Evolutionary conservation across 2,113 vertebrate species (phyloP).

Genomic region (Monopterus albus): DNA sequence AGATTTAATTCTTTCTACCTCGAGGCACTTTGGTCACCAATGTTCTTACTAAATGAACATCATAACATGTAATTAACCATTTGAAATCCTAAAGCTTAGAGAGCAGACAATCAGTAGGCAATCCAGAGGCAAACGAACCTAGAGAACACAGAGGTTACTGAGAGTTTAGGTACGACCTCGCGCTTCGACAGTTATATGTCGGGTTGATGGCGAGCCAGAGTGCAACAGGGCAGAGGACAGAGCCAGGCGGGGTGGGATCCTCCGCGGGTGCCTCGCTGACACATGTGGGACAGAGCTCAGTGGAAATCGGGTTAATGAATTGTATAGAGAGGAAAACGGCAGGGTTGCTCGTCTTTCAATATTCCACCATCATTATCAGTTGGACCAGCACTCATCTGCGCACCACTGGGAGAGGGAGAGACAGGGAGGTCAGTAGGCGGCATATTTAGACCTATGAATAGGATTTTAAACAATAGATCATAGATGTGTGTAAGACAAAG

Average conservation of each 20-base stretch:
- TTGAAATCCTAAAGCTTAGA: not conserved
- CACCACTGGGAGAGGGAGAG: constrained; percentile 27
- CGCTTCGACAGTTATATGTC: constrained; percentile 77
- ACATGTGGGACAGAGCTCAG: constrained; percentile 80
- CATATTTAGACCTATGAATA: constrained; percentile 58
- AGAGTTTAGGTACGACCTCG: constrained; percentile 24
- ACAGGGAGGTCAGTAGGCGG: constrained; percentile 64
- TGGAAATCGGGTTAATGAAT: constrained; percentile 82
- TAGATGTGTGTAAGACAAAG: constrained; percentile 63
- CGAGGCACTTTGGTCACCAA: not conserved
- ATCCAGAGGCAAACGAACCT: not conserved
- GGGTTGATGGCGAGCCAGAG: constrained; percentile 49
- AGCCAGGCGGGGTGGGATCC: constrained; percentile 40
- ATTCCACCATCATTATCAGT: constrained; percentile 68
- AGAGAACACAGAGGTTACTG: constrained; percentile 8
- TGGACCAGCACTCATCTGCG: constrained; percentile 53
- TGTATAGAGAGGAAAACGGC: constrained; percentile 54
- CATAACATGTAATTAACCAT: not conserved
- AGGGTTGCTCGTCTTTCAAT: constrained; percentile 70
- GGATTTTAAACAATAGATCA: constrained; percentile 64
- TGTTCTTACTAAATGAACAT: constrained; percentile 7
- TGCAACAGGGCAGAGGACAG: constrained; percentile 47
- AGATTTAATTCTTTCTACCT: constrained; percentile 15
- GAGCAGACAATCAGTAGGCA: constrained; percentile 2
- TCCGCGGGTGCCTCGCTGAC: constrained; percentile 68